A percentile compares a stretch with the other conserved stretches of the same genome.
Evolutionary conservation across 2,797 vertebrate genomes (phyloP).

Genomic region (Okamejei kenojei): DNA sequence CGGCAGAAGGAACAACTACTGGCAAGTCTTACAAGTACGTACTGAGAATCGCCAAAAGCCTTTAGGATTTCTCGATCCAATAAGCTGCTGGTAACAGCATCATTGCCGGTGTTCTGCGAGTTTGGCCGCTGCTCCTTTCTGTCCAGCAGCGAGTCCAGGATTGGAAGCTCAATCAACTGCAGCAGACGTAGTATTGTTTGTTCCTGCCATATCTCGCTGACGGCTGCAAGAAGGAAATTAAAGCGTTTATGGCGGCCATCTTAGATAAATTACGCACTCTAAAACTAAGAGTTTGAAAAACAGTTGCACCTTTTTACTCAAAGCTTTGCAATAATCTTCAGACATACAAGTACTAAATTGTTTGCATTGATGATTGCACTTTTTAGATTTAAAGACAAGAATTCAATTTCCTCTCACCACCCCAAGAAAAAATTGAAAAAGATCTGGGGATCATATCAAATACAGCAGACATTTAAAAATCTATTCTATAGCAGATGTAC

Average conservation of each 20-base stretch:
- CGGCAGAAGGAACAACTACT: neutral
- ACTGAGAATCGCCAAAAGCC: slow-evolving; percentile 93
- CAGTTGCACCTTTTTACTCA: neutral
- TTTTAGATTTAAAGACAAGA: too few species aligned
- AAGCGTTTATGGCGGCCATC: neutral
- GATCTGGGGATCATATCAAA: neutral
- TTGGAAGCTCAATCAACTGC: slow-evolving; percentile 86
- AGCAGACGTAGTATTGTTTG: slow-evolving; percentile 82
- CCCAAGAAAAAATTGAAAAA: too few species aligned
- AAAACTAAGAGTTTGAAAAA: neutral
- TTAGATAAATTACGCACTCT: neutral
- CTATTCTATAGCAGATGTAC: neutral
- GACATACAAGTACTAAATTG: neutral
- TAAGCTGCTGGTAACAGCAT: slow-evolving; percentile 73
- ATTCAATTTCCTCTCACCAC: too few species aligned
- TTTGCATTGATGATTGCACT: neutral
- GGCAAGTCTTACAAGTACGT: slow-evolving; percentile 48
- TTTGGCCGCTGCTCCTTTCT: slow-evolving; percentile 54
- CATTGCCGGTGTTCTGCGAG: slow-evolving; percentile 59
- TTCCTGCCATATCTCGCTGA: slow-evolving; percentile 88
- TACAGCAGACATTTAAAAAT: neutral
- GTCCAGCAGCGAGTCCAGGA: slow-evolving; percentile 78
- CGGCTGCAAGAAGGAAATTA: slow-evolving; percentile 58
- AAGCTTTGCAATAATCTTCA: neutral
- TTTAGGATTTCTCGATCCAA: slow-evolving; percentile 89